Base-by-base conservation (phyloP, 2,113 vertebrate genomes). In the Halichoeres trimaculatus region DNA sequence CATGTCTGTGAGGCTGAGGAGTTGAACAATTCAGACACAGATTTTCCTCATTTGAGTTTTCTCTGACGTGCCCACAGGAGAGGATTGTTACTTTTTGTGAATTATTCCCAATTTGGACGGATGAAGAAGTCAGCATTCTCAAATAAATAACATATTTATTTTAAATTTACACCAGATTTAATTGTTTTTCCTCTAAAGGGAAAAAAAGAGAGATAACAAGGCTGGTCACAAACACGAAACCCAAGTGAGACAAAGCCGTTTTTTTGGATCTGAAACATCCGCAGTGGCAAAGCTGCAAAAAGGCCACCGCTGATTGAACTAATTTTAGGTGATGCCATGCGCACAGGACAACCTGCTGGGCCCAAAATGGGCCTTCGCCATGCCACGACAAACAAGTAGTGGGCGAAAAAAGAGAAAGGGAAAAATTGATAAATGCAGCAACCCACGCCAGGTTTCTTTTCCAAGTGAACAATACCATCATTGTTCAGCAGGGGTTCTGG, bases 401-500 rank as follows among this genome's bases (percentile, higher is more conserved):
- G 90, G 93, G 93, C 89, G 90, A 89, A 85, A 62, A 58, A 83
- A 90, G 84, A 91, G 62, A 90, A 89, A 86, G 74, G 86, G 70
- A 90, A 89, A n/a, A 92, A 93, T 91, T 91, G 91, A 91, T 92
- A 91, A 92, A 91, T 66, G 90, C 84, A 85, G 84, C 89, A 80
- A 69, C 91, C 92, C 91, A 91, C 86, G 93, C 92, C 91, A 93
- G 89, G 82, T 93, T 93, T 91, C 88, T 90, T 85, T 79, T 92
- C 89, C 83, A 90, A 93, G 90, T 87, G 91, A 94, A 95, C 93
- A 95, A 95, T 94, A 89, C 83, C 87, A 88, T 85, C 88, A 91
- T 93, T 95, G 93, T 94, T 94, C 90, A 87, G 89, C 90, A 80
- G 90, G 93, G 91, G 91, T 79, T 89, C 91, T 93, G 93, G 93